Evolutionary conservation across 2,888 invertebrate genomes (phyloP).

Genomic region (Epirrhoe alternata): DNA sequence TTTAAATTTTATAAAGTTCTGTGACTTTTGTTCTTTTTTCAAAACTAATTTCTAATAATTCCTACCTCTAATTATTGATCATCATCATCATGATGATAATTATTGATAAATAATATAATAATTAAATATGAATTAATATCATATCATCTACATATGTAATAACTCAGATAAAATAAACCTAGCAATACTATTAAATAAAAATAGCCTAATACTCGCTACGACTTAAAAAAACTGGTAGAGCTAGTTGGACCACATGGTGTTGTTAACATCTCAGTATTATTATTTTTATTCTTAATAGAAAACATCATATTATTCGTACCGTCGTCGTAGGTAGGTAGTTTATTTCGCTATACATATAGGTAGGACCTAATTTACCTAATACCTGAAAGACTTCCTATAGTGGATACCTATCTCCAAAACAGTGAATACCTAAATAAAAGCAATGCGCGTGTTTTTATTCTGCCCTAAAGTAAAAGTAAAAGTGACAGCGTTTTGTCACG

Average conservation of each 20-base stretch:
- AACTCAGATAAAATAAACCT: no score
- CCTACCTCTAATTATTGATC: no score
- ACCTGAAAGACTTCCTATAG: no score
- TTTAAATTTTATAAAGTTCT: no score
- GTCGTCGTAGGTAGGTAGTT: no score
- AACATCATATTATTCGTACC: neutral
- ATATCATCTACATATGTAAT: no score
- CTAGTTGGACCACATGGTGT: constrained; percentile 65
- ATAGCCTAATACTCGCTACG: constrained; percentile 34
- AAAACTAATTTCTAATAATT: no score
- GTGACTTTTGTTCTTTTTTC: no score
- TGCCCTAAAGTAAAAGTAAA: constrained; percentile 1
- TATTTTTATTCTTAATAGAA: constrained; percentile 5
- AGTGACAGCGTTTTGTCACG: constrained; percentile 32
- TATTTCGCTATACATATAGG: neutral
- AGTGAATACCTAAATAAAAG: neutral
- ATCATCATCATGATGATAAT: no score
- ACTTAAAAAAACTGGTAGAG: constrained; percentile 69
- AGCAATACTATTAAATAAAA: neutral
- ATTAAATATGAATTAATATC: no score
- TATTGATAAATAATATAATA: no score
- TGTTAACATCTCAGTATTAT: constrained; percentile 25
- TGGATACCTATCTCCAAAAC: no score
- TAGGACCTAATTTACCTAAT: neutral
- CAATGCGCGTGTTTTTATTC: constrained; percentile 4